Percentiles rank a stretch among this genome's conserved stretches.
phyloP scores from a whole-genome alignment of 2,888 invertebrate genomes.

The Aphodius sticticus region DNA sequence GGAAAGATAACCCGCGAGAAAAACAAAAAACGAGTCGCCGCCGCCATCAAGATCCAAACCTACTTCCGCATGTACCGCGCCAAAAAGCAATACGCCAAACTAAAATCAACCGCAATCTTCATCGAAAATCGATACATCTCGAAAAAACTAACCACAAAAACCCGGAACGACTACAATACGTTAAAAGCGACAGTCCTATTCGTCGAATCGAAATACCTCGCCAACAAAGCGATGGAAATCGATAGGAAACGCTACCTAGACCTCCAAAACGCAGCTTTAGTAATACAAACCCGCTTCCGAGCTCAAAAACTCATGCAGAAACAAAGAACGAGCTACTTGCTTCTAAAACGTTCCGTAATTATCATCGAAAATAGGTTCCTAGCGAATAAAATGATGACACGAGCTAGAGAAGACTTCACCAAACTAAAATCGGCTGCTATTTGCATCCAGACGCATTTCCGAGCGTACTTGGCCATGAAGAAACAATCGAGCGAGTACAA shows the following conservation, averaged over 20 bases:
- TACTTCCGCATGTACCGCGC: conserved; percentile 42
- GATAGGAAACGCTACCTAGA: conserved; percentile 52
- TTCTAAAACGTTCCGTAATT: conserved; percentile 32
- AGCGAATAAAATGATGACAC: conserved; percentile 48
- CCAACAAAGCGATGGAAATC: conserved; percentile 47
- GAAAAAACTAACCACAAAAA: conserved; percentile 47
- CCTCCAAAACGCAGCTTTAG: conserved; percentile 30
- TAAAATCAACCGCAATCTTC: conserved; percentile 32
- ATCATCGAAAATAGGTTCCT: conserved; percentile 10
- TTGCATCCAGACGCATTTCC: conserved; percentile 52
- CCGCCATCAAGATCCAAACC: conserved; percentile 49
- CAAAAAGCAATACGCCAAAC: conserved; percentile 42
- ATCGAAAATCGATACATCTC: conserved; percentile 35
- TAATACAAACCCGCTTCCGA: conserved; percentile 54
- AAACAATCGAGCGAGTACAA: conserved; percentile 32
- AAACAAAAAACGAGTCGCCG: conserved; percentile 41
- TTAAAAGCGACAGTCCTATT: conserved; percentile 33
- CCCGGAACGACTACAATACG: conserved; percentile 51
- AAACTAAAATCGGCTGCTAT: conserved; percentile 51
- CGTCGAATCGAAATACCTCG: conserved; percentile 54
- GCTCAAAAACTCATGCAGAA: conserved; percentile 47
- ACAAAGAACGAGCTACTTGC: conserved; percentile 45
- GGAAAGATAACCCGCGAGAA: conserved; percentile 46
- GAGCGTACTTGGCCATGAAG: conserved; percentile 46
- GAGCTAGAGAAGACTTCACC: conserved; percentile 50